Evolutionary conservation across 2,113 vertebrate genomes (phyloP).

Genomic region (Phalacrocorax carbo): DNA sequence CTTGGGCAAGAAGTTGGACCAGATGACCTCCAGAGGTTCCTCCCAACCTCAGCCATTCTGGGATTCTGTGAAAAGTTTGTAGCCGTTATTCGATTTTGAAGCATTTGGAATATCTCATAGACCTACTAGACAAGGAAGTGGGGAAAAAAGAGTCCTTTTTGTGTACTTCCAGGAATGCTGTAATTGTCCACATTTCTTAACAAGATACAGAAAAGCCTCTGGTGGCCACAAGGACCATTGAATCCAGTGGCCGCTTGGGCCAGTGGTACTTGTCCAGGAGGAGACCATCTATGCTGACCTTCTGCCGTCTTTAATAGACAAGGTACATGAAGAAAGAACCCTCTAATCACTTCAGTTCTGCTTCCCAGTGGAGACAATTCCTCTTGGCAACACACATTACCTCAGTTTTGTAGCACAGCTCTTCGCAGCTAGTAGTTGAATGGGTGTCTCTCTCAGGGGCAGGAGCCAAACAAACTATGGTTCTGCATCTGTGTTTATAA

Average conservation of each 20-base stretch:
- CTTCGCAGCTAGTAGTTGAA: background rate
- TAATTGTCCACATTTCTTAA: background rate
- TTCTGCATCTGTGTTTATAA: slow-evolving; percentile 46
- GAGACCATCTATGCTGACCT: background rate
- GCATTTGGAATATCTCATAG: background rate
- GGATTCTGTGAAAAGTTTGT: background rate
- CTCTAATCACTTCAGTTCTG: background rate
- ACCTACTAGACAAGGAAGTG: background rate
- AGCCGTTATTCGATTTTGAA: background rate
- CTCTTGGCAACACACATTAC: background rate
- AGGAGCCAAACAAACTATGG: background rate
- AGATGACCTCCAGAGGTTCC: background rate
- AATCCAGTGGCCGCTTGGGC: background rate
- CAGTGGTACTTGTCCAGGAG: background rate
- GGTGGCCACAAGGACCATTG: background rate
- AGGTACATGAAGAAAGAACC: background rate
- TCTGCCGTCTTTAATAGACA: background rate
- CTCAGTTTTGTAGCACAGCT: background rate
- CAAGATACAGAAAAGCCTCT: background rate
- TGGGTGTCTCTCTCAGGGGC: background rate
- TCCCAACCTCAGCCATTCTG: background rate
- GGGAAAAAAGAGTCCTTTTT: background rate
- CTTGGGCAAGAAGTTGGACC: background rate
- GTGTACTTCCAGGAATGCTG: background rate
- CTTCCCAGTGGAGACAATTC: slow-evolving; percentile 14